Evolutionary conservation across 64 coral and sea anemone species (phyloP).

Genomic region (Pachyseris speciosa): DNA sequence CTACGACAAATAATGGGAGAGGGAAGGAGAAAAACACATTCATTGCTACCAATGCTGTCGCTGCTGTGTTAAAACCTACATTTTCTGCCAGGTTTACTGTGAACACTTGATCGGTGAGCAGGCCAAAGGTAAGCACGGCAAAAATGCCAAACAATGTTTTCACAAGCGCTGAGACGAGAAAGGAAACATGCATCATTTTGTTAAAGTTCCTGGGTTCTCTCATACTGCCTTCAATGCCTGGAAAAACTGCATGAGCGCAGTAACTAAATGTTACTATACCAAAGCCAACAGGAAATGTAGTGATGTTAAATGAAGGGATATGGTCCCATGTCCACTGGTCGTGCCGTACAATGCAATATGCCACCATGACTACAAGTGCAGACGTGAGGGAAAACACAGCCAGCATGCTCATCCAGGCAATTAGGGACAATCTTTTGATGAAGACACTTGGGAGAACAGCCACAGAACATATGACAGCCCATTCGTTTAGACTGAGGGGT

Average conservation of each 20-base stretch:
- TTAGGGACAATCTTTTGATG: conserved; percentile 83
- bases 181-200: conserved; percentile 91
- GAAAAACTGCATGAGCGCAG: conserved; percentile 95
- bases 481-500: conserved; percentile 71
- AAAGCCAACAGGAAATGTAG: conserved; percentile 90
- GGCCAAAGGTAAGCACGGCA: conserved; percentile 89
- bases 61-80: conserved; percentile 81
- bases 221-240: conserved; percentile 94
- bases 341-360: conserved; percentile 74
- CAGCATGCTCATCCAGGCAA: conserved; percentile 98
- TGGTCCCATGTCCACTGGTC: conserved; percentile 67
- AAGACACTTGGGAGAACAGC: conserved; percentile 88
- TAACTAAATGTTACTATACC: conserved; percentile 95
- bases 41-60: conserved; percentile 72
- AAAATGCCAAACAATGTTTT: conserved; percentile 83
- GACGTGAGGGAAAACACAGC: conserved; percentile 94
- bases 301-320: conserved; percentile 73
- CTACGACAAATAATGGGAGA: conserved; percentile 89
- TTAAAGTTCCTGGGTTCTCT: conserved; percentile 84
- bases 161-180: conserved; percentile 73
- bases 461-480: conserved; percentile 78
- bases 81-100: conserved; percentile 81
- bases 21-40: conserved; percentile 97
- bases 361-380: conserved; percentile 71
- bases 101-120: conserved; percentile 83